Evolutionary conservation across 2,888 invertebrate genomes (phyloP).

Genomic region (Emmelina monodactyla): DNA sequence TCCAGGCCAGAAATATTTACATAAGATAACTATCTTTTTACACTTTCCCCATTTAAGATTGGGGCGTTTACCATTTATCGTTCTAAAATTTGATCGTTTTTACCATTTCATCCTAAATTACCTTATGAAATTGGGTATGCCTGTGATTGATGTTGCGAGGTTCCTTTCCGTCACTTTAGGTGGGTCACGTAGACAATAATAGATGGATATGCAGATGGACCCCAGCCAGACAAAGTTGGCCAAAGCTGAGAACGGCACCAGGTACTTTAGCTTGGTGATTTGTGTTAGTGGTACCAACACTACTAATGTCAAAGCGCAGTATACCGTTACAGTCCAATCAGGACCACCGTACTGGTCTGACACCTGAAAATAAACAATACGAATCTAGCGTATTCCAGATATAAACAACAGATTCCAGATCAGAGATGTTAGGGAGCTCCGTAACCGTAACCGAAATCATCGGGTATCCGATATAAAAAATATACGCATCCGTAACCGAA

Average conservation of each 20-base stretch:
- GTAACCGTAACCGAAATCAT: too few relatives aligned
- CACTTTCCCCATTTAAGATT: too few relatives aligned
- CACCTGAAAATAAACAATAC: slow-evolving; percentile 54
- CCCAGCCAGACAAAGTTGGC: slow-evolving; percentile 85
- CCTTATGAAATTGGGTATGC: slow-evolving; percentile 87
- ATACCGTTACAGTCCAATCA: slow-evolving; percentile 66
- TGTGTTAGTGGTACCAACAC: slow-evolving; percentile 76
- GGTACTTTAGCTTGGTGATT: slow-evolving; percentile 79
- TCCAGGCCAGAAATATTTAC: too few relatives aligned
- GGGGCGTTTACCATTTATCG: too few relatives aligned
- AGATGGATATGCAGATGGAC: slow-evolving; percentile 82
- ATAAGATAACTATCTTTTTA: too few relatives aligned
- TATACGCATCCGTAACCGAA: too few relatives aligned
- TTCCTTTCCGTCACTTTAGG: slow-evolving; percentile 43
- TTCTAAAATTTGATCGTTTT: too few relatives aligned
- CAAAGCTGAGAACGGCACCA: slow-evolving; percentile 88
- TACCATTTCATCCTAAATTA: too few relatives aligned
- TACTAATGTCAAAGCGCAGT: slow-evolving; percentile 71
- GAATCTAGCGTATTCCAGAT: too few relatives aligned
- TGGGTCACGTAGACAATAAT: slow-evolving; percentile 75
- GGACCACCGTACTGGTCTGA: slow-evolving; percentile 57
- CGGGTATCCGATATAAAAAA: too few relatives aligned
- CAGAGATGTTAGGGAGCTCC: too few relatives aligned
- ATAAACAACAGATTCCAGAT: too few relatives aligned
- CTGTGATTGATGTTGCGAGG: slow-evolving; percentile 56